These are phyloP conservation scores for Pseudomugil tenellus DNA, from an alignment of 2,797 vertebrate species.

Conservation along the genomic window DNA sequence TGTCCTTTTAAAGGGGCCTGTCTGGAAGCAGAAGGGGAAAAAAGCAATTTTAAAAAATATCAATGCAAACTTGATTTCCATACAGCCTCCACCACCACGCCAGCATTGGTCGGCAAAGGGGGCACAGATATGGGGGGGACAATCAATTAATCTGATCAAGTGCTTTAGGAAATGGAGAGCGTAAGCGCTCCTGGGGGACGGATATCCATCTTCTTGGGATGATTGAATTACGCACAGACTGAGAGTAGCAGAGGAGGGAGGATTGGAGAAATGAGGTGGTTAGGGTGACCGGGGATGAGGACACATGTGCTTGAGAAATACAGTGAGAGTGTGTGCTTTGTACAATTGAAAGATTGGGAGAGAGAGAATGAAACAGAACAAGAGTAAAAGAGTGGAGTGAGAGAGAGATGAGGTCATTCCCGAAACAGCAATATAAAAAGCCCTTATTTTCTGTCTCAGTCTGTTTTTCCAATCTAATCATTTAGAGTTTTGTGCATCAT, in stretches of 20 bases:
- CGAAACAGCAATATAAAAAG: constrained; percentile 46
- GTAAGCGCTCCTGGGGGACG: constrained; percentile 85
- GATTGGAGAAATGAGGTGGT: constrained; percentile 72
- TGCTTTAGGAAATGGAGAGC: constrained; percentile 87
- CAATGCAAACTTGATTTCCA: constrained; percentile 84
- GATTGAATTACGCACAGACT: constrained; percentile 85
- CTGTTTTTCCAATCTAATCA: constrained; percentile 30
- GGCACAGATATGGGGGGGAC: constrained; percentile 45
- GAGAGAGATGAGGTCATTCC: constrained; percentile 69
- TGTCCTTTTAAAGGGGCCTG: constrained; percentile 70
- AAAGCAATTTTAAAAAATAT: constrained; percentile 82
- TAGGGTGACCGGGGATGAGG: constrained; percentile 71
- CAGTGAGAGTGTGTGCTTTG: constrained; percentile 52
- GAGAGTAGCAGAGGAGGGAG: constrained; percentile 70
- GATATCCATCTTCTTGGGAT: constrained; percentile 86
- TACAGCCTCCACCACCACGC: constrained; percentile 47
- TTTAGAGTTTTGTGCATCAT: constrained; percentile 70
- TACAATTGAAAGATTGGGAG: constrained; percentile 52
- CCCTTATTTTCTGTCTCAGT: constrained; percentile 37
- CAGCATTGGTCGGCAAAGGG: constrained; percentile 49
- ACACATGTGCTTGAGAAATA: constrained; percentile 66
- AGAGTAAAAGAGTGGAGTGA: constrained; percentile 43
- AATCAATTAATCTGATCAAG: constrained; percentile 91
- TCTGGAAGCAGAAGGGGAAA: constrained; percentile 56
- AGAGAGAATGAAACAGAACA: constrained; percentile 53